Evolutionary conservation across 1,140 invertebrate species (phyloP), one percentile per base, ranked within the genome.

Genomic region (Platyscapa corneri): DNA sequence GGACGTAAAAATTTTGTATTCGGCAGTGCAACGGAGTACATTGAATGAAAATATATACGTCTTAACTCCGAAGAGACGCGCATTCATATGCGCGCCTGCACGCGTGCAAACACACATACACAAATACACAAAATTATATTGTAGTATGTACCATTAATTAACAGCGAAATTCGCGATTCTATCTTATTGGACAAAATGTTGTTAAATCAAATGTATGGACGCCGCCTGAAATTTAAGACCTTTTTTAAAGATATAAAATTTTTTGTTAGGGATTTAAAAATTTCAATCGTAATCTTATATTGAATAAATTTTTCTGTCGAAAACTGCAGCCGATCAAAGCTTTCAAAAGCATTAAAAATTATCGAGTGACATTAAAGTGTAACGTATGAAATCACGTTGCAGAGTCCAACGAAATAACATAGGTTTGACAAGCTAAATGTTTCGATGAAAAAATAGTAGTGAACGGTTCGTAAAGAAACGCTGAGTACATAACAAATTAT

Each of bases 1-100:
- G 81, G 85, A 86, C 85, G 85, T 86, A 86, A 86, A 86, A 86
- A 86, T 78, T 86, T 86, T 86, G 39, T 83, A 86, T 78, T 86
- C 81, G 81, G 12, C 67, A 86, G 65, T 67, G 85, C n/a, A 7
- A 79, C 85, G 75, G 81, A 86, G 85, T 80, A 74, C 81, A 77
- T 86, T 74, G 85, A 37, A 14, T 74, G 81, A 53, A 77, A 77
- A 82, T 46, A 76, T 75, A 32, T 60, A 60, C 0, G 77, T 72
- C 46, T 72, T 49, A 42, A 49, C 83, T 84, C 65, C 32, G 56
- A 12, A n/a, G n/a, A n/a, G n/a, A n/a, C n/a, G n/a, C n/a, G n/a
- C n/a, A n/a, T n/a, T n/a, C n/a, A n/a, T n/a, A n/a, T n/a, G n/a
- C n/a, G n/a, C n/a, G n/a, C n/a, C n/a, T n/a, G n/a, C n/a, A n/a